Evolutionary conservation across 23 tunicate species (phyloP).

Genomic region (Ascidia mentula): DNA sequence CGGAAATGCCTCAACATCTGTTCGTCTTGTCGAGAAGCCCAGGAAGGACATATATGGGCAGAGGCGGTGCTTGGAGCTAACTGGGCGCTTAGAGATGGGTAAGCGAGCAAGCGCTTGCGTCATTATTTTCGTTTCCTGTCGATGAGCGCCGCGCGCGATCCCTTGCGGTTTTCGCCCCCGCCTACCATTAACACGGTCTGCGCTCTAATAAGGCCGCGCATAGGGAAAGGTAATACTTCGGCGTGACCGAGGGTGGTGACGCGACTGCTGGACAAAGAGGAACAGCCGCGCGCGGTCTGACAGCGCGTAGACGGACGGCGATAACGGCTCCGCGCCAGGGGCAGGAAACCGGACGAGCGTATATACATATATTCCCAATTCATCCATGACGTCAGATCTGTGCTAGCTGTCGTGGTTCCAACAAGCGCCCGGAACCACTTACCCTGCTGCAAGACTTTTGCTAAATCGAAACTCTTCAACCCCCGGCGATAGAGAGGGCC

Average conservation of each 20-base stretch:
- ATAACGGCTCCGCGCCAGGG: slow-evolving; percentile 14
- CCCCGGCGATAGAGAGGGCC: neutral
- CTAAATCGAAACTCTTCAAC: neutral
- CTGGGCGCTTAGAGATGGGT: slow-evolving; percentile 2
- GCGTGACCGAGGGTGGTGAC: slow-evolving; percentile 6
- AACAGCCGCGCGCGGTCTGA: slow-evolving; percentile 1
- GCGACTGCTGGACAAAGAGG: slow-evolving; percentile 10
- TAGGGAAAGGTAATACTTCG: neutral
- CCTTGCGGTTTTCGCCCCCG: slow-evolving; percentile 10
- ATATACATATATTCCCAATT: neutral
- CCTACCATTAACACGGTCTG: slow-evolving; percentile 5
- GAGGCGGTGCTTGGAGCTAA: neutral
- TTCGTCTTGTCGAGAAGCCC: slow-evolving; percentile 1
- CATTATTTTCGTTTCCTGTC: slow-evolving; percentile 12
- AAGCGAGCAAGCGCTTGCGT: slow-evolving; percentile 11
- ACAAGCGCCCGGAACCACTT: neutral
- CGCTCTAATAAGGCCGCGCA: neutral
- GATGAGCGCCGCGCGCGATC: neutral
- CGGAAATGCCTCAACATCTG: slow-evolving; percentile 12
- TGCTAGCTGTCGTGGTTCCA: neutral
- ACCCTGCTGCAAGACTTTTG: neutral
- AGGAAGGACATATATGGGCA: slow-evolving; percentile 5
- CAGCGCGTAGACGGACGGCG: slow-evolving; percentile 5
- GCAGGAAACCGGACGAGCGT: slow-evolving; percentile 22
- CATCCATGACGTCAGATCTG: slow-evolving; percentile 1